Conservation (phyloP, 2,797 vertebrate genomes). For the Sebastes reedi region DNA sequence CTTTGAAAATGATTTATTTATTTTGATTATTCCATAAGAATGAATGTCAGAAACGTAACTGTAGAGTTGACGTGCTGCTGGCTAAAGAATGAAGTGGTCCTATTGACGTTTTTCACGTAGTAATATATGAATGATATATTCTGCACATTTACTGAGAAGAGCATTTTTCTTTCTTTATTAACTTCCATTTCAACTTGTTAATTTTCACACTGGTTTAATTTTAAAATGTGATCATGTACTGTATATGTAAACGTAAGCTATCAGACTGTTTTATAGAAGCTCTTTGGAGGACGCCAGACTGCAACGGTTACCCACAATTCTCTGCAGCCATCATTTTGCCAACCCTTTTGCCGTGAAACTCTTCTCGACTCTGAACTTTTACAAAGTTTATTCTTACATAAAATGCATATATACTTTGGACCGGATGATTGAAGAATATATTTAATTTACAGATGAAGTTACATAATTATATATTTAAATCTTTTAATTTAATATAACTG, state of each 20-base stretch:
- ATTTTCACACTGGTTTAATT: background rate
- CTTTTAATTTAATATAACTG: slow-evolving; percentile 15
- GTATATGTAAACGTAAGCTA: background rate
- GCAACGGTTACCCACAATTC: background rate
- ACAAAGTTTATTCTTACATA: background rate
- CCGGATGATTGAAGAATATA: background rate
- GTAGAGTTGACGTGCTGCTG: background rate
- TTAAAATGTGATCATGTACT: background rate
- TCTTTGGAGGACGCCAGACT: background rate
- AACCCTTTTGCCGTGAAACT: background rate
- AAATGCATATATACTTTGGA: background rate
- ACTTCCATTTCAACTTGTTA: background rate
- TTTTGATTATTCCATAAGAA: background rate
- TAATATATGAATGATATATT: background rate
- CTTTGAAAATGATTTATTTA: background rate
- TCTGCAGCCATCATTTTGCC: background rate
- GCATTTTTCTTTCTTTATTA: background rate
- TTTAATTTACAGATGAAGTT: slow-evolving; percentile 12
- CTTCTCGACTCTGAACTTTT: background rate
- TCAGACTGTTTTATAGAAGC: background rate
- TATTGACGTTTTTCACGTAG: background rate
- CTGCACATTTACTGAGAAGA: background rate
- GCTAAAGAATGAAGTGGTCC: background rate
- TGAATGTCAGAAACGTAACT: background rate
- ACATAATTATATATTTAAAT: slow-evolving; percentile 15